Conservation (phyloP, 2,113 vertebrate genomes). For the Lycaon pictus region DNA sequence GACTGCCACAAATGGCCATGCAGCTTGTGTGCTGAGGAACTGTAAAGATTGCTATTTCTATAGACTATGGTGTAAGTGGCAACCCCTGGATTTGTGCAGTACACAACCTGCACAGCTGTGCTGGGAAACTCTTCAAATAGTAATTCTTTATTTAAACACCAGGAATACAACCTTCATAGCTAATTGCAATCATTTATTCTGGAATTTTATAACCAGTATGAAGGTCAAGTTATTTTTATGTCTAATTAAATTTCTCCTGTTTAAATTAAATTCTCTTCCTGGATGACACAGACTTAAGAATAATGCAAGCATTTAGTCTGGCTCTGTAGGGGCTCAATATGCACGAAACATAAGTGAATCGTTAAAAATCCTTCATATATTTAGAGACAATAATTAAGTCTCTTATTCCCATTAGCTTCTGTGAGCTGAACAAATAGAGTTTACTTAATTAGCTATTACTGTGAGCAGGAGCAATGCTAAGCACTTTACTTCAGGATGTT, state of each 20-base stretch:
- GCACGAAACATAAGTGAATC: constrained; percentile 68
- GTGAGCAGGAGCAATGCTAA: neutral
- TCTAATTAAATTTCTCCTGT: constrained; percentile 69
- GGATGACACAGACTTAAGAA: constrained; percentile 63
- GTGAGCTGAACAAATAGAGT: constrained; percentile 67
- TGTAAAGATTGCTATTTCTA: neutral
- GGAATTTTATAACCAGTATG: constrained; percentile 55
- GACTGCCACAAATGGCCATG: neutral
- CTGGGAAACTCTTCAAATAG: neutral
- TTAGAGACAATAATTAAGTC: constrained; percentile 70
- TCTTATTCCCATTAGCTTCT: constrained; percentile 56
- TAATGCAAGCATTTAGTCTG: constrained; percentile 59
- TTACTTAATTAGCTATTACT: constrained; percentile 56
- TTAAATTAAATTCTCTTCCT: constrained; percentile 74
- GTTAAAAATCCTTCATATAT: constrained; percentile 57
- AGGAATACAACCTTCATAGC: constrained; percentile 52
- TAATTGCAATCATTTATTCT: constrained; percentile 65
- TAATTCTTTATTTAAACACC: constrained; percentile 52
- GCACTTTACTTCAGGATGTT: neutral
- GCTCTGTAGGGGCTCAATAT: constrained; percentile 31
- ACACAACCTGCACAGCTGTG: neutral
- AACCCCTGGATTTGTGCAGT: neutral
- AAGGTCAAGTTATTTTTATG: constrained; percentile 71
- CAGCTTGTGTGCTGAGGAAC: neutral
- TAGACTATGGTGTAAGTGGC: neutral